Percentiles rank a stretch among this genome's conserved stretches.
phyloP scores from a whole-genome alignment of 2,888 invertebrate genomes.

The Chrysina gloriosa region DNA sequence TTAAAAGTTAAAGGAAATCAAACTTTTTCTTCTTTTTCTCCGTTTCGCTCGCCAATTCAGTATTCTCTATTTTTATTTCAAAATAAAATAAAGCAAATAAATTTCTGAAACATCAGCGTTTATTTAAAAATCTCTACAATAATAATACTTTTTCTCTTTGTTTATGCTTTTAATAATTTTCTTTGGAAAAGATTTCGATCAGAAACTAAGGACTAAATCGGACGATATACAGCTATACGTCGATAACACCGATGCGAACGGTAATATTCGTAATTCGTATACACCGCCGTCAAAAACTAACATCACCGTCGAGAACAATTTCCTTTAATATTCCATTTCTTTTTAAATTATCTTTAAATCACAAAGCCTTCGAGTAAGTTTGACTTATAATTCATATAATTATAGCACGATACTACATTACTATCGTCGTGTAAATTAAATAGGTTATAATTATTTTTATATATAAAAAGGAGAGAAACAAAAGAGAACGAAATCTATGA shows the following conservation, averaged over 20 bases:
- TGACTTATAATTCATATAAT: constrained; percentile 8
- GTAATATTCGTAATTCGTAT: not conserved
- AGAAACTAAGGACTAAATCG: not conserved
- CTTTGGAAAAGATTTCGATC: constrained; percentile 3
- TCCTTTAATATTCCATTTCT: too few relatives aligned
- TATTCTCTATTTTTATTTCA: not conserved
- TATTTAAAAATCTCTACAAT: constrained; percentile 19
- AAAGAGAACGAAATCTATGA: not conserved
- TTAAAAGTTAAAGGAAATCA: not conserved
- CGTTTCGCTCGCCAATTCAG: too few relatives aligned
- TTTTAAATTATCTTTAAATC: constrained; percentile 19
- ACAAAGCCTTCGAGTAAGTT: constrained; percentile 32
- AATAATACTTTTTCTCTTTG: constrained; percentile 19
- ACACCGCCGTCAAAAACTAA: constrained; percentile 9
- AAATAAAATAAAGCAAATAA: constrained; percentile 15
- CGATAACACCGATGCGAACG: not conserved
- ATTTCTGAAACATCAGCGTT: not conserved
- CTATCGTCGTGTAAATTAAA: too few relatives aligned
- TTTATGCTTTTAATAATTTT: constrained; percentile 4
- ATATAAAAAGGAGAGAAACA: not conserved
- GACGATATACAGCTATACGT: not conserved
- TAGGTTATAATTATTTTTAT: too few relatives aligned
- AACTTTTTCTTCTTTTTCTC: not conserved
- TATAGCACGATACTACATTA: too few relatives aligned
- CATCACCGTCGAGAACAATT: not conserved